A percentile compares a stretch with the other conserved stretches of the same genome.
phyloP scores from a whole-genome alignment of 2,113 vertebrate genomes.

The Scatophagus argus region DNA sequence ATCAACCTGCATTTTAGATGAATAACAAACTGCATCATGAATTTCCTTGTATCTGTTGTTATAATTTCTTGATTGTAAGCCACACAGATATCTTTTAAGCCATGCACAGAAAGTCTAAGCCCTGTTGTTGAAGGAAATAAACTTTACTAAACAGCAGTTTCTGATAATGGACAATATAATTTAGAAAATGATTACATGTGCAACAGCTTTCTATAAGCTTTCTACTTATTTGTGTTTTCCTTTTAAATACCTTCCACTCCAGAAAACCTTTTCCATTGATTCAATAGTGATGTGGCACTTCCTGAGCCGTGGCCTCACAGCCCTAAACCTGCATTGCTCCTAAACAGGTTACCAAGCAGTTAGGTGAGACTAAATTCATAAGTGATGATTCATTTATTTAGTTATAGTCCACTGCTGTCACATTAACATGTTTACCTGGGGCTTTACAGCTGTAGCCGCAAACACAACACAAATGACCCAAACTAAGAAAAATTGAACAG shows the following conservation, averaged over 20 bases:
- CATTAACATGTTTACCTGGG: constrained; percentile 31
- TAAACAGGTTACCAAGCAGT: constrained; percentile 29
- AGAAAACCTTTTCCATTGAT: background rate
- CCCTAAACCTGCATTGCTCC: background rate
- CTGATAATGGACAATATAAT: background rate
- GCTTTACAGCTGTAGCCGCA: background rate
- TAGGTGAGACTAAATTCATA: constrained; percentile 22
- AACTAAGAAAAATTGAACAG: rapidly evolving
- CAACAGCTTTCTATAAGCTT: background rate
- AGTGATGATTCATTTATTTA: constrained; percentile 28
- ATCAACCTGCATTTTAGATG: background rate
- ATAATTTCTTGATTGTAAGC: background rate
- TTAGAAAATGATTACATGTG: background rate
- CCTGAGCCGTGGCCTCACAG: background rate
- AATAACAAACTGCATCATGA: background rate
- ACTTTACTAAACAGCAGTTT: background rate
- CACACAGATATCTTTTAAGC: no score
- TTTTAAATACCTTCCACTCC: background rate
- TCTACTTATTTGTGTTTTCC: background rate
- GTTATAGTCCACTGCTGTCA: background rate
- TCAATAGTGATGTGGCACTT: background rate
- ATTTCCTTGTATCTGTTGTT: background rate
- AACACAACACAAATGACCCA: background rate
- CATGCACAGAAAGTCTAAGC: background rate
- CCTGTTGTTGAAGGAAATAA: background rate